phyloP scores from a whole-genome alignment of 1,140 invertebrate genomes.

The Pachyrhynchus sulphureomaculatus region DNA sequence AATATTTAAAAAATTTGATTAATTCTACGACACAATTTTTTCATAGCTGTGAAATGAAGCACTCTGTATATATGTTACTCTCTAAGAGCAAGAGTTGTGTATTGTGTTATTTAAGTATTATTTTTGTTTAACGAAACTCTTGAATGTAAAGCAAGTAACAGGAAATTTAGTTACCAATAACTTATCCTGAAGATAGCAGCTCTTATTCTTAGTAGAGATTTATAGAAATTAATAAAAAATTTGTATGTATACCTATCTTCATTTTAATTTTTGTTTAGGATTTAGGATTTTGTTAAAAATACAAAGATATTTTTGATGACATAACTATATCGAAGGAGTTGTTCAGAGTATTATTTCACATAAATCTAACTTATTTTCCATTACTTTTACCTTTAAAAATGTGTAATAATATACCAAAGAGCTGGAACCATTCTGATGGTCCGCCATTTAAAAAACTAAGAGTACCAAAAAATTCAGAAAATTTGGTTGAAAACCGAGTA shows the following conservation, averaged over 20 bases:
- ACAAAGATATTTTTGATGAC: background rate
- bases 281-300: conserved; percentile 35
- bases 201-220: no score
- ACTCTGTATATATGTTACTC: no score
- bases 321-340: background rate
- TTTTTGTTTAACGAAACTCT: no score
- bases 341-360: conserved; percentile 33
- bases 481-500: no score
- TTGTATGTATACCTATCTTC: conserved; percentile 14
- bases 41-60: no score
- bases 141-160: no score
- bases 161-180: no score
- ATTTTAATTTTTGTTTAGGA: conserved; percentile 40
- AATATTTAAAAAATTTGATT: no score
- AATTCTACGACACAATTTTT: no score
- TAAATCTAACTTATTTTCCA: conserved; percentile 17
- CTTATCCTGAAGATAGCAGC: no score
- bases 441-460: conserved; percentile 16
- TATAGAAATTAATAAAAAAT: background rate
- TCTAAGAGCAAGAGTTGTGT: no score
- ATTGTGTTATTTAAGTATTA: no score
- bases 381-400: conserved; percentile 46
- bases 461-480: background rate
- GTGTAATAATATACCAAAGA: conserved; percentile 55
- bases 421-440: conserved; percentile 42